These are phyloP conservation scores for Scarus forsteni DNA, from an alignment of 2,797 vertebrate genomes.

Conservation along the genomic window DNA sequence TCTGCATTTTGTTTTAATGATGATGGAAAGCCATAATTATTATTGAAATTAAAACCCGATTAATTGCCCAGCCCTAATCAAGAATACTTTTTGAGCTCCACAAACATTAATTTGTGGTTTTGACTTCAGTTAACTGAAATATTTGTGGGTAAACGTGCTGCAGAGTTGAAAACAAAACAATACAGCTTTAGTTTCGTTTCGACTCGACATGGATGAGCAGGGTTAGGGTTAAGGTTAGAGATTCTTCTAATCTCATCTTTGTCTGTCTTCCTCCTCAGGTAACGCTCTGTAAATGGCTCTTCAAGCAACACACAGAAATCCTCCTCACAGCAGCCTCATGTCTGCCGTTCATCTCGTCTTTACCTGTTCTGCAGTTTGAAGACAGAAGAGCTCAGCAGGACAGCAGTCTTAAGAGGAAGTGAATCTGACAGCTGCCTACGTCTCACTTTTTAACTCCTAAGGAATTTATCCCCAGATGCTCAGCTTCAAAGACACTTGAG, in stretches of 20 bases:
- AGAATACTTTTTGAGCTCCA: conserved; percentile 32
- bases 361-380: conserved; percentile 54
- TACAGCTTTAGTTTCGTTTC: conserved; percentile 74
- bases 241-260: conserved; percentile 32
- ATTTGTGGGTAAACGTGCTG: conserved; percentile 64
- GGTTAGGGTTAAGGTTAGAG: too few species aligned
- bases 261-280: conserved; percentile 55
- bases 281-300: conserved; percentile 66
- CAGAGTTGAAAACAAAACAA: conserved; percentile 58
- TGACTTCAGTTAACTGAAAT: conserved; percentile 71
- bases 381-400: conserved; percentile 27
- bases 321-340: conserved; percentile 25
- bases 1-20: too few species aligned
- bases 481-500: conserved; percentile 31
- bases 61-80: conserved; percentile 35
- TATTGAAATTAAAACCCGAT: too few species aligned
- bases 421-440: conserved; percentile 24
- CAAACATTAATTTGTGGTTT: conserved; percentile 69
- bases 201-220: conserved; percentile 3
- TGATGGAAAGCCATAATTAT: too few species aligned
- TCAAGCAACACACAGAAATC: conserved; percentile 47
- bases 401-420: conserved; percentile 24
- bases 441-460: conserved; percentile 7
- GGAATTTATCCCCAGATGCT: conserved; percentile 37
- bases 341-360: conserved; percentile 44